Evolutionary conservation across 1,140 invertebrate species (phyloP), one percentile per base, ranked within the genome.

Genomic region (Spodoptera frugiperda): DNA sequence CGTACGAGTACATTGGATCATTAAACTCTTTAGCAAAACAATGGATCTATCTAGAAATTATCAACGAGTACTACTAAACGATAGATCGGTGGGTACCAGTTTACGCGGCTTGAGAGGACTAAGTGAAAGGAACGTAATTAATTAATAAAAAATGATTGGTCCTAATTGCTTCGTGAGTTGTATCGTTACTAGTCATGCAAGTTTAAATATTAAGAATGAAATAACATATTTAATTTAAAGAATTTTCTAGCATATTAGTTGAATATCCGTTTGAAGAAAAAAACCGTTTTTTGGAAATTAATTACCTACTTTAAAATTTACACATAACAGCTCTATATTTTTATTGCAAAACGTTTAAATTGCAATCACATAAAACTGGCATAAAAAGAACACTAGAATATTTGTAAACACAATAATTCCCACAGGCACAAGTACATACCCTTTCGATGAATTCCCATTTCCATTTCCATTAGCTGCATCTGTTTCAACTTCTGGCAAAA

Each of bases 401-500:
- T 21, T 53, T 71, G 53, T 71, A 53, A 44, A 71, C 59, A 44
- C n/a, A 15, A 59, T 49, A 49, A 61, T 39, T 39, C 33, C 33
- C 33, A 21, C 12, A 48, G n/a, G 8, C 11, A 9, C 12, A 5
- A 49, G 3, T 48, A 86, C 86, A 54, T 84, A 91, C 88, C 82
- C 85, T 25, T 86, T 88, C 49, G 78, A 68, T 51, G 80, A 67
- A 53, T 74, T 82, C 57, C 77, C 81, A 70, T 88, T 85, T 68
- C 82, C 84, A 76, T 84, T 89, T 82, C 87, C 86, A 81, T 86
- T 87, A 9, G 61, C 76, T 49, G 77, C 86, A 75, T 92, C 90
- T 0, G 84, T 82, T 63, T 90, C 88, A 5, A 91, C 86, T 87
- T 93, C 92, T 19, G 92, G 92, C 12, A 93, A 74, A 14, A 81